Evolutionary conservation across 1,140 invertebrate species (phyloP), one percentile per base, ranked within the genome.

Genomic region (Hylyphantes graminicola): DNA sequence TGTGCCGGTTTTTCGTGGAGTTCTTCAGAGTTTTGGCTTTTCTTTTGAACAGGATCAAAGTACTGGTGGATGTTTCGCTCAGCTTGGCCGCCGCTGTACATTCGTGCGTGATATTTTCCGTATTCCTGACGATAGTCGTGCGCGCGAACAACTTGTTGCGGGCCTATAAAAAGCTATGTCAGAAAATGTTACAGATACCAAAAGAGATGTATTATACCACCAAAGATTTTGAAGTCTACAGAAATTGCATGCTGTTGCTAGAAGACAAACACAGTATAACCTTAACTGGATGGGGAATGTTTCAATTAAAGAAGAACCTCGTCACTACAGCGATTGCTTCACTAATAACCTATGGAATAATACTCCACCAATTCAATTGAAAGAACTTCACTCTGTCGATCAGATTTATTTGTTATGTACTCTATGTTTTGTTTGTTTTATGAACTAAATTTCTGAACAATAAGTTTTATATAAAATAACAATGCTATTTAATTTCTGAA

Each of bases 11-110:
- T 15, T 70, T 70, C 6, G 48, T 70, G 12, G 35, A 70, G 13
- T 70, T 70, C 48, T 70, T 70, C 50, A 48, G 67, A 50, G 67
- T 70, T 13, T 70, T 70, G 12, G 12, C 35, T 12, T 70, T 70
- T 51, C 67, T 70, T 15, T 9, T 70, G 12, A 70, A 50, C 7
- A 51, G 19, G 13, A 50, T 9, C 9, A 17, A 48, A 50, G 50
- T 50, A 10, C 9, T 12, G 15, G 10, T 51, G 15, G 50, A 70
- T 15, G 6, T 13, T 6, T 9, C 12, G 0, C 1, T 51, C 7
- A 50, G 48, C 11, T 21, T 70, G 9, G 50, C 13, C 0, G 53
- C 35, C 3, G 21, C 13, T 15, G 13, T 70, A 50, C 53, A 70
- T 51, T 50, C 67, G 12, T 10, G 35, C 50, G 48, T 53, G 12